Evolutionary conservation across 2,113 vertebrate species (phyloP).

Genomic region (Chionis minor): DNA sequence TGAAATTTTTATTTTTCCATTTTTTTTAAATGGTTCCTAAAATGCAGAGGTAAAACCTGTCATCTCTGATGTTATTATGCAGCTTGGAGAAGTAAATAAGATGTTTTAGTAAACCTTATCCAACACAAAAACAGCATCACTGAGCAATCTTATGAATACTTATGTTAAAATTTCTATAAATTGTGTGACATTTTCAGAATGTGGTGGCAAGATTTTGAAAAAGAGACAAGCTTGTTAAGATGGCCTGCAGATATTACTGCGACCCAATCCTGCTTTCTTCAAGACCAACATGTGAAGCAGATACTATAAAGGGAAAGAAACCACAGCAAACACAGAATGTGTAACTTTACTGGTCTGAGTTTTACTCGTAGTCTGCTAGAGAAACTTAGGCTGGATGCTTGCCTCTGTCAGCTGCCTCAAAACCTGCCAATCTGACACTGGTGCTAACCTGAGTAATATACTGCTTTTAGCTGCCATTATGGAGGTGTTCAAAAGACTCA

Average conservation of each 20-base stretch:
- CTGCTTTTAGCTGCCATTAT: background rate
- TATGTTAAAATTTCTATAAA: background rate
- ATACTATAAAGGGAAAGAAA: background rate
- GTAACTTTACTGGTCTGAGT: background rate
- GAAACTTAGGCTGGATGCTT: background rate
- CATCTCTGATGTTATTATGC: background rate
- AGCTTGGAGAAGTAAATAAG: background rate
- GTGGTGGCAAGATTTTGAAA: background rate
- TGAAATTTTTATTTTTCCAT: background rate
- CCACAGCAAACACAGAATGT: background rate
- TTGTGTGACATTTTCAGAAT: background rate
- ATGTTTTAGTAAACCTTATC: background rate
- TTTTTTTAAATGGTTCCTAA: background rate
- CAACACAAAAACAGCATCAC: background rate
- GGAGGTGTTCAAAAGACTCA: background rate
- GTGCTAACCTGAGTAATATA: background rate
- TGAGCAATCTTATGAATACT: background rate
- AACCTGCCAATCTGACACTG: background rate
- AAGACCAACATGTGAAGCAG: background rate
- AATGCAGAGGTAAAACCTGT: background rate
- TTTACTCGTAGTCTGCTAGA: background rate
- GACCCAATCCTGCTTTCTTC: background rate
- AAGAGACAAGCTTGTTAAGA: background rate
- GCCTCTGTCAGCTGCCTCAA: background rate
- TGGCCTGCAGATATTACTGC: background rate